Evolutionary conservation across 53 echinoderm and acorn worm genomes (phyloP).

Genomic region (Paracentrotus lividus): DNA sequence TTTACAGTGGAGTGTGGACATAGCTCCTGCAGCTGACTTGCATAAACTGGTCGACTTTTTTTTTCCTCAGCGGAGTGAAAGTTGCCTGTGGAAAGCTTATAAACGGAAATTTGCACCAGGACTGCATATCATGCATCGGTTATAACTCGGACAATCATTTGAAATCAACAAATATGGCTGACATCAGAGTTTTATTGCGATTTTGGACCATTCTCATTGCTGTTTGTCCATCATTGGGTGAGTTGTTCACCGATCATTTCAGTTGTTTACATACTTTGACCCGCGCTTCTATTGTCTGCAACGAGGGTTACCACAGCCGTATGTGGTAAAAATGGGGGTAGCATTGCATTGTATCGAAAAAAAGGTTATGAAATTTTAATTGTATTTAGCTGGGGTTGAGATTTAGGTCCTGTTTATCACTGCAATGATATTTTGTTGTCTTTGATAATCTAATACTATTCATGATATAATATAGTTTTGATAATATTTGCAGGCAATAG

Average conservation of each 20-base stretch:
- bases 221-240: not conserved
- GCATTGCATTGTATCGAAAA: no score
- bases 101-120: not conserved
- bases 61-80: not conserved
- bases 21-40: conserved; percentile 14
- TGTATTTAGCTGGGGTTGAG: no score
- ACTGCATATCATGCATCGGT: not conserved
- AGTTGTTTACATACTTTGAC: conserved; percentile 40
- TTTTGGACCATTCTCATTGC: conserved; percentile 3
- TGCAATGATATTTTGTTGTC: no score
- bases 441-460: no score
- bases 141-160: conserved; percentile 34
- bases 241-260: not conserved
- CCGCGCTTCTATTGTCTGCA: no score
- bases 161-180: conserved; percentile 12
- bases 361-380: no score
- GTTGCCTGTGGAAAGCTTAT: not conserved
- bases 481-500: no score
- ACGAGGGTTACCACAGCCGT: no score
- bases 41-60: not conserved
- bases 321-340: no score
- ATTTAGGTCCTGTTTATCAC: no score
- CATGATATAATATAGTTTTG: no score
- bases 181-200: not conserved
- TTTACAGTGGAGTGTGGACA: not conserved